phyloP scores from a whole-genome alignment of 1,140 invertebrate genomes.

The Brachionus manjavacas region DNA sequence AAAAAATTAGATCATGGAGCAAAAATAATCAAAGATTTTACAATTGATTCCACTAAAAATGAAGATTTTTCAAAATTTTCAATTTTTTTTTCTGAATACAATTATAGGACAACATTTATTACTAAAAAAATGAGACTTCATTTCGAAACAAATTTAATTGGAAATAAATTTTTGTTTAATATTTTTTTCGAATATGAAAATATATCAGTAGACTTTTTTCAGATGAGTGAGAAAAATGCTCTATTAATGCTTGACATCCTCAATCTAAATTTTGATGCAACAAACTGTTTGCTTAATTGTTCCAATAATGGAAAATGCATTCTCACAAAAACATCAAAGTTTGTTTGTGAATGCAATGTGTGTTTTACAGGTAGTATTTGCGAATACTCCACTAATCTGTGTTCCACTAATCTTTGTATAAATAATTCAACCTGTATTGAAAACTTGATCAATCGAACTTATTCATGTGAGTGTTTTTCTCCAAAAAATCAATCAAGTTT shows the following conservation, averaged over 20 bases:
- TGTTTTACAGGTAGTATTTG: neutral
- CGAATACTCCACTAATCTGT: neutral
- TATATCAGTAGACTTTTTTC: neutral
- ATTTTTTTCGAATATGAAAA: neutral
- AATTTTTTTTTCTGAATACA: neutral
- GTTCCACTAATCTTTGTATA: neutral
- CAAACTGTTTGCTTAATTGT: neutral
- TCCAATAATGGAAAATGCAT: neutral
- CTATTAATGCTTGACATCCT: neutral
- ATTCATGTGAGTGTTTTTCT: neutral
- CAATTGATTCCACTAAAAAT: neutral
- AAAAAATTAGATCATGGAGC: neutral
- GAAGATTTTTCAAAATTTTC: neutral
- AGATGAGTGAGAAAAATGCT: neutral
- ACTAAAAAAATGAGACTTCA: too few species aligned
- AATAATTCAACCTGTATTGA: neutral
- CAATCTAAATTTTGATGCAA: neutral
- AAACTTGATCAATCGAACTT: neutral
- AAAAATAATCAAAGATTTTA: neutral
- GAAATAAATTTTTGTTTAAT: neutral
- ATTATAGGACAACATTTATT: neutral
- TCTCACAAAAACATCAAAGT: neutral
- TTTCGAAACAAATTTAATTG: too few species aligned
- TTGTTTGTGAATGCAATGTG: neutral
- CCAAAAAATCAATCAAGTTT: neutral